Evolutionary conservation across 1,140 invertebrate species (phyloP), one percentile per base, ranked within the genome.

Genomic region (Penaeus vannamei): DNA sequence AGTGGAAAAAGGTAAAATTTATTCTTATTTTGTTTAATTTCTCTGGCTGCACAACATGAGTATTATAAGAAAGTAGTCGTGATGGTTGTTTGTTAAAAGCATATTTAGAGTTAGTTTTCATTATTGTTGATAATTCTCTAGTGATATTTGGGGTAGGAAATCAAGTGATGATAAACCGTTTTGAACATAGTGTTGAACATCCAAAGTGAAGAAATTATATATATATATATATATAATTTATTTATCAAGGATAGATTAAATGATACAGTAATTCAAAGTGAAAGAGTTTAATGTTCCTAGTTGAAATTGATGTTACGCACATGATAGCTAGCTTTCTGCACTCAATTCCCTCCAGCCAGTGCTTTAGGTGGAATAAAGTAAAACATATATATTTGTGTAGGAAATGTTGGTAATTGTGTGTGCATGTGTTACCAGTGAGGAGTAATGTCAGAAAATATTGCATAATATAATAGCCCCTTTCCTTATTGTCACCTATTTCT

Each of bases 141-240:
- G 29, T 72, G 26, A 3, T 72, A 72, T 26, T 3, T 42, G 36
- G 36, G 36, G 36, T 42, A 42, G 36, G 8, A 42, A 42, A 82
- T 82, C 17, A 53, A n/a, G 29, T 82, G 5, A 20, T 19, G 72
- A 85, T 77, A 77, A 29, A 85, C n/a, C 5, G 26, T 12, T 77
- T 64, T 84, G 14, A 64, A 85, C 59, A 85, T 85, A 59, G 10
- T 26, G 22, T 26, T 83, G 26, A 20, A 83, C 22, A 83, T 83
- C 8, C 8, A 32, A n/a, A 76, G 32, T 76, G n/a, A n/a, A 76
- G 22, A 29, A n/a, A 76, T 66, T 76, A 76, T 29, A 83, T 83
- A 83, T 59, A 83, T 83, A 14, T 83, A 83, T 83, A 83, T 83
- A 83, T 83, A 83, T 83, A 83, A 23, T 82, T 26, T 59, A 64